A percentile compares a stretch with the other conserved stretches of the same genome.
phyloP scores from a whole-genome alignment of 2,113 vertebrate genomes.

The Falcunculus frontatus region DNA sequence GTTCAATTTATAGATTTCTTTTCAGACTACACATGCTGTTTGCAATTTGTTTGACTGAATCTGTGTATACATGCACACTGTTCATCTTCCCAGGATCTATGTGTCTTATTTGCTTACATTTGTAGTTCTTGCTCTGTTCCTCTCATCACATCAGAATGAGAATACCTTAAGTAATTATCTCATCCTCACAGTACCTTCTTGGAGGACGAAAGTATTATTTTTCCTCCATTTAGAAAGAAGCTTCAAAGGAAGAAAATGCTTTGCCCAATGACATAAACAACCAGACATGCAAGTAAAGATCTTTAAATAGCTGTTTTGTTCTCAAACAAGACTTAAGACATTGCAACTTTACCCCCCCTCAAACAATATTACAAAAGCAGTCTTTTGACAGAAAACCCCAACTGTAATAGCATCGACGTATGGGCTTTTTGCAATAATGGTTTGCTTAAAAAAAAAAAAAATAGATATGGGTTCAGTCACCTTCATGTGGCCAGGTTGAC shows the following conservation, averaged over 20 bases:
- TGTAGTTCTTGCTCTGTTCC: not conserved
- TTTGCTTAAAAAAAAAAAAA: not conserved
- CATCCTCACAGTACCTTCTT: not conserved
- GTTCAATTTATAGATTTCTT: not conserved
- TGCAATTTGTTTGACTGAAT: not conserved
- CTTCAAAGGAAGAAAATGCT: not conserved
- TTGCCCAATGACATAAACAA: not conserved
- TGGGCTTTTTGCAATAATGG: not conserved
- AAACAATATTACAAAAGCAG: not conserved
- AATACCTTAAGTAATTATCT: not conserved
- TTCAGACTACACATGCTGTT: not conserved
- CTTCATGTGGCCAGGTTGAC: rapidly evolving
- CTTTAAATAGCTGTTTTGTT: not conserved
- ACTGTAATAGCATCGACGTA: not conserved
- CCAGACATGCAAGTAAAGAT: not conserved
- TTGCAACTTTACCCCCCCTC: not conserved
- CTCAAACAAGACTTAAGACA: not conserved
- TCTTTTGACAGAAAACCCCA: not conserved
- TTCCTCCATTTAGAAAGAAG: not conserved
- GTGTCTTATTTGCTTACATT: not conserved
- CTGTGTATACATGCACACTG: not conserved
- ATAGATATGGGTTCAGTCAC: not conserved
- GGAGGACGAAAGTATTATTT: not conserved
- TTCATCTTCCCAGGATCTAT: not conserved
- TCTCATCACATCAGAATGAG: not conserved